These are phyloP conservation scores for Lontra canadensis DNA, from an alignment of 2,113 vertebrate genomes.

Conservation along the genomic window DNA sequence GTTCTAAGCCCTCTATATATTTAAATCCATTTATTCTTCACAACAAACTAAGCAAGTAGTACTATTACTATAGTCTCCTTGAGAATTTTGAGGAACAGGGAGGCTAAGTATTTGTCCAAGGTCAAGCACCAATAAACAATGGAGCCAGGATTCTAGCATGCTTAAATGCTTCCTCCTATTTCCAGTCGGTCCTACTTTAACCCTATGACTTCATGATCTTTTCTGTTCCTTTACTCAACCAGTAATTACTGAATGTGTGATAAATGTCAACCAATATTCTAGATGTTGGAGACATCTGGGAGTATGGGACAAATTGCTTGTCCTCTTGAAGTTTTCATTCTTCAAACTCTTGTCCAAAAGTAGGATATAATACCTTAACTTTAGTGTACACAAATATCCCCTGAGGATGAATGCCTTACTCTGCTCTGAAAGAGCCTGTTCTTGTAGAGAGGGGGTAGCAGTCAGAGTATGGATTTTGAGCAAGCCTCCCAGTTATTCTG, in stretches of 20 bases:
- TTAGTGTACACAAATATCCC: not conserved
- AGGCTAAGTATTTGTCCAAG: not conserved
- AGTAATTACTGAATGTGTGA: not conserved
- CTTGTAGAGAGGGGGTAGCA: not conserved
- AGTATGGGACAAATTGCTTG: not conserved
- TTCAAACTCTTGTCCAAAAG: not conserved
- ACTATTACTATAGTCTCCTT: not conserved
- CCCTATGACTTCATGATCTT: not conserved
- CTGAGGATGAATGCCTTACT: not conserved
- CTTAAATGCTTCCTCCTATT: not conserved
- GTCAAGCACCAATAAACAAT: not conserved
- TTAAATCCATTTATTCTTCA: not conserved
- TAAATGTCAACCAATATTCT: not conserved
- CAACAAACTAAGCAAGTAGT: not conserved
- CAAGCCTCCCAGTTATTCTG: not conserved
- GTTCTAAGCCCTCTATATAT: not conserved
- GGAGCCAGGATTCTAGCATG: not conserved
- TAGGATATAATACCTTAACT: not conserved
- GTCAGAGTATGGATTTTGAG: not conserved
- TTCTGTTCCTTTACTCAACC: not conserved
- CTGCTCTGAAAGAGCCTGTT: not conserved
- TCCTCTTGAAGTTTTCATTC: not conserved
- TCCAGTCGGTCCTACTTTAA: not conserved
- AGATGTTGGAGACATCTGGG: not conserved
- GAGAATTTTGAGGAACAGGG: not conserved